Base-by-base conservation (phyloP, 1,140 invertebrate genomes). In the Psix sp. region DNA sequence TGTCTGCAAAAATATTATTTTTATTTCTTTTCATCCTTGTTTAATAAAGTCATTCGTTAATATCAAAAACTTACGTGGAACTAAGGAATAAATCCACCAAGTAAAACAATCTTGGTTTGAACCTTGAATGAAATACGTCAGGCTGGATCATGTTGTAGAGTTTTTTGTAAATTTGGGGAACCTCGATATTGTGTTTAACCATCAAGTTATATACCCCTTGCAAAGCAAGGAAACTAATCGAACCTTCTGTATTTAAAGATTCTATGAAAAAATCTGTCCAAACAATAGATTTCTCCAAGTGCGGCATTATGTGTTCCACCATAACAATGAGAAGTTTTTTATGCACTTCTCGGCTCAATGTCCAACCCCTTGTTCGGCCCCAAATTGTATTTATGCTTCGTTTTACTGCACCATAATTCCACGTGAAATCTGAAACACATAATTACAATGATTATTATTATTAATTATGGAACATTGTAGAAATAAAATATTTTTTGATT, bases 121-220 rank as follows among this genome's bases (percentile, higher is more conserved):
- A 97, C 79, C 96, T 95, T 7, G 93, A 95, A 79, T 95, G 92
- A 81, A 98, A 95, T 63, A 98, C 93, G 73, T 93, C 92, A 0
- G 95, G 94, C 77, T 94, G 92, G 76, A 98, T 94, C 90, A 99
- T 92, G 0, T 93, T 92, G 87, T 99, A 99, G 3, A 99, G 88
- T 81, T 98, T 96, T 43, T 91, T 91, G 83, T 96, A 99, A 80
- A 99, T 96, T 84, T 98, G 93, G 2, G 97, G 96, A 86, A 98
- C 98, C 81, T 98, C 94, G 84, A 99, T 90, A 86, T 99, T 98
- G 82, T 98, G 93, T 65, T 94, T 93, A 48, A 94, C 92, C 57
- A 99, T 96, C 24, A 99, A 87, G 33, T 93, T 91, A 81, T 97
- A 96, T 10, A 99, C 91, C 7, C 96, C 96, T 85, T 98, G 96